Evolutionary conservation across 2,797 vertebrate genomes (phyloP).

Genomic region (Micromesistius poutassou): DNA sequence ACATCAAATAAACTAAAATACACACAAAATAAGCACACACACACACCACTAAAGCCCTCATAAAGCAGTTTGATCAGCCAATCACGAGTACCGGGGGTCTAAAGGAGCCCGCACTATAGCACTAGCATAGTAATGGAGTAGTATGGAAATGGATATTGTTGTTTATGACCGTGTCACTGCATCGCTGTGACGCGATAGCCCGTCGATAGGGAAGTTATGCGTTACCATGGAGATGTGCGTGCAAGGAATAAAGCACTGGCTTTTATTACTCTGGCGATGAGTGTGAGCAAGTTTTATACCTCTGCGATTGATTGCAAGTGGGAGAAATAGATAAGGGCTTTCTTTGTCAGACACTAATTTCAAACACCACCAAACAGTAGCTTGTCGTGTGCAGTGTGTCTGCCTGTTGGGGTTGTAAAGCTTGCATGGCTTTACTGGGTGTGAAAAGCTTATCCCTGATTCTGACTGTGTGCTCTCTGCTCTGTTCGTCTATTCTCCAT

Average conservation of each 20-base stretch:
- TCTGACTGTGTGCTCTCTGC: conserved; percentile 19
- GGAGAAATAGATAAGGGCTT: neutral
- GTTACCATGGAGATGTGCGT: conserved; percentile 60
- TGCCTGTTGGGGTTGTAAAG: neutral
- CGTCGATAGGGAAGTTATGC: conserved; percentile 29
- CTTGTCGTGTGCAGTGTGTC: neutral
- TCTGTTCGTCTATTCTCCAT: conserved; percentile 35
- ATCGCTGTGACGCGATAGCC: conserved; percentile 8
- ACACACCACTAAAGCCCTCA: neutral
- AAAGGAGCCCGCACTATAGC: neutral
- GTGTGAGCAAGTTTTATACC: neutral
- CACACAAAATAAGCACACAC: neutral
- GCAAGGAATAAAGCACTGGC: neutral
- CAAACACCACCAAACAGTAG: neutral
- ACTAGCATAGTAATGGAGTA: neutral
- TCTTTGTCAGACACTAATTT: neutral
- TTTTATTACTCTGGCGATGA: neutral
- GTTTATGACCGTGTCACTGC: conserved; percentile 2
- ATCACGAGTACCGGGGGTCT: too few species aligned
- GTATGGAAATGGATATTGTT: neutral
- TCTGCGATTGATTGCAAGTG: neutral
- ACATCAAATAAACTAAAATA: neutral
- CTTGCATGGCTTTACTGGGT: neutral
- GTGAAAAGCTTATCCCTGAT: neutral
- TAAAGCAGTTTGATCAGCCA: too few species aligned